Evolutionary conservation across 2,797 vertebrate genomes (phyloP).

Genomic region (Pterois miles): DNA sequence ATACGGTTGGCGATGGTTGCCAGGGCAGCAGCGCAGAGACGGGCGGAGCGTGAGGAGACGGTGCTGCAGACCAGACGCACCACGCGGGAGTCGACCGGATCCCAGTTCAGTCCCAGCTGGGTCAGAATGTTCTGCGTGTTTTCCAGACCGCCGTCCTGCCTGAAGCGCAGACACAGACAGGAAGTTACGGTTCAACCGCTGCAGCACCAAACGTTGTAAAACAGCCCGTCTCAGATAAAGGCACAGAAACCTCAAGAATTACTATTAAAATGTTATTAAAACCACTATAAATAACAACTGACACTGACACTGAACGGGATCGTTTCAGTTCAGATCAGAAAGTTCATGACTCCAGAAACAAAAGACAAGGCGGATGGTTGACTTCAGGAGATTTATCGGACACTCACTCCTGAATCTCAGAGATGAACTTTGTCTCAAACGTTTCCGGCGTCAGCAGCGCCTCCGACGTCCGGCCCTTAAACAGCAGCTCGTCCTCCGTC

Average conservation of each 20-base stretch:
- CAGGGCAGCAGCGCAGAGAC: constrained; percentile 83
- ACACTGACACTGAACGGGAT: too few relatives aligned
- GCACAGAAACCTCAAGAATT: not conserved
- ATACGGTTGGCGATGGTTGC: constrained; percentile 82
- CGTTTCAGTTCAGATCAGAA: not conserved
- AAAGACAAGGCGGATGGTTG: not conserved
- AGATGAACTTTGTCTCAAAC: constrained; percentile 77
- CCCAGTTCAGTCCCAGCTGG: constrained; percentile 71
- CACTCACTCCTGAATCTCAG: constrained; percentile 83
- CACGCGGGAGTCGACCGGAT: constrained; percentile 58
- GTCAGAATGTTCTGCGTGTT: constrained; percentile 60
- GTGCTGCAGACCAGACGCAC: constrained; percentile 80
- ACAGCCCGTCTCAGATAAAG: not conserved
- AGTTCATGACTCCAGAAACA: not conserved
- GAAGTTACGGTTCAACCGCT: too few relatives aligned
- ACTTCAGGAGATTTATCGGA: too few relatives aligned
- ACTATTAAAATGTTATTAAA: not conserved
- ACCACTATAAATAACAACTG: not conserved
- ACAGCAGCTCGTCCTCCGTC: constrained; percentile 74
- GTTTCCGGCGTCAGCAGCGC: constrained; percentile 54
- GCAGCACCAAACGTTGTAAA: too few relatives aligned
- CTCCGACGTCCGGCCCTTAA: constrained; percentile 61
- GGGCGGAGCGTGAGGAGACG: constrained; percentile 78
- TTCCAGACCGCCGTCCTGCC: constrained; percentile 44
- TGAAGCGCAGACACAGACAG: constrained; percentile 14